These are phyloP conservation scores for Buathra laborator DNA, from an alignment of 2,888 invertebrate genomes.

Conservation along the genomic window DNA sequence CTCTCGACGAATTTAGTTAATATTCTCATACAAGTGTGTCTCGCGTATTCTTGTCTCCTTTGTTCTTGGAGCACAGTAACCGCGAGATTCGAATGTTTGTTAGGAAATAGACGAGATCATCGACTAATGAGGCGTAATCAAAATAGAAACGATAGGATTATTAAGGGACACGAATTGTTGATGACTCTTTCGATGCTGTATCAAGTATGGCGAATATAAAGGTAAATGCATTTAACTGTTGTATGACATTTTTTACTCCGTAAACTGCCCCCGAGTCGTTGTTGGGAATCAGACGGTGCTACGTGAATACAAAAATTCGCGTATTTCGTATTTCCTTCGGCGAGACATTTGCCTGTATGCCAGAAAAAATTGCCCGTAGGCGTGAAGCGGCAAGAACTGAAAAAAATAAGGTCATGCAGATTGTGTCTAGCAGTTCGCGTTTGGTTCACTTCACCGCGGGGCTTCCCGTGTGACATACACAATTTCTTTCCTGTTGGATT, in stretches of 20 bases:
- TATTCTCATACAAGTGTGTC: not conserved
- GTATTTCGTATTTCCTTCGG: not conserved
- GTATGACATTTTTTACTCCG: no score
- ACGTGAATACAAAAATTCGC: not conserved
- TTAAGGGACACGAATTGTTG: not conserved
- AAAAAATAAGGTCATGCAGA: not conserved
- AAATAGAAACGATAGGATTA: not conserved
- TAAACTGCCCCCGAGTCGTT: not conserved
- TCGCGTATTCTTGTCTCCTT: not conserved
- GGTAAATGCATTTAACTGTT: no score
- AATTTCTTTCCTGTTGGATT: slow-evolving; percentile 26
- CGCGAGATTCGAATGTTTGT: not conserved
- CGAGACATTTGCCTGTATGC: not conserved
- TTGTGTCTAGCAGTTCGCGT: not conserved
- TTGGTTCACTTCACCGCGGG: slow-evolving; percentile 13
- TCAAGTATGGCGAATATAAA: no score
- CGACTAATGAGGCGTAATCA: not conserved
- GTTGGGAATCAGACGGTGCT: not conserved
- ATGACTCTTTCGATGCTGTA: no score
- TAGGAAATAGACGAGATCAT: not conserved
- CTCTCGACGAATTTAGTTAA: not conserved
- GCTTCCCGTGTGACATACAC: slow-evolving; percentile 4
- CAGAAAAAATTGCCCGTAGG: not conserved
- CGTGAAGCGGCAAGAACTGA: not conserved
- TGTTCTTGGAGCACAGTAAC: not conserved